These are phyloP conservation scores for Eudyptes chrysolophus DNA, from an alignment of 2,113 vertebrate genomes.

Conservation along the genomic window DNA sequence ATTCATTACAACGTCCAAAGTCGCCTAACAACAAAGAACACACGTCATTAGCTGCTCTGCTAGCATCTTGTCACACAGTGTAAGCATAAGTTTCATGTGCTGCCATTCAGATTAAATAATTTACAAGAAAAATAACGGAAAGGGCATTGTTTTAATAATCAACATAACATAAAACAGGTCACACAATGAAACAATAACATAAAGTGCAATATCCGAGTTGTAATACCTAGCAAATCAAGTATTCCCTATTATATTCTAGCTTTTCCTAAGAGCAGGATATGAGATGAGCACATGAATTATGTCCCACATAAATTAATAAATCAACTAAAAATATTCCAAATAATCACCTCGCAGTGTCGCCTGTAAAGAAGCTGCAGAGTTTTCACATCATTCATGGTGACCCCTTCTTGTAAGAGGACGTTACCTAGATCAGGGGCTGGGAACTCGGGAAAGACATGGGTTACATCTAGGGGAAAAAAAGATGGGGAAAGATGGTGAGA, in stretches of 20 bases:
- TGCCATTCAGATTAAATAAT: background rate
- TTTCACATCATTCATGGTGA: constrained; percentile 86
- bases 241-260: background rate
- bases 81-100: background rate
- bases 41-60: background rate
- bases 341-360: constrained; percentile 91
- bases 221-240: background rate
- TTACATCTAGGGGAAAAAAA: constrained; percentile 78
- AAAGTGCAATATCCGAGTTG: background rate
- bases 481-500: background rate
- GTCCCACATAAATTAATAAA: background rate
- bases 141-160: background rate
- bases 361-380: constrained; percentile 91
- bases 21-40: constrained; percentile 79
- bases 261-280: background rate
- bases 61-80: background rate
- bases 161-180: background rate
- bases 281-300: background rate
- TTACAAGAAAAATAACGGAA: background rate
- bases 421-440: constrained; percentile 83
- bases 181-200: background rate
- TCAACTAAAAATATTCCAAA: background rate
- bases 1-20: constrained; percentile 94
- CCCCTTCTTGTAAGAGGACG: constrained; percentile 81
- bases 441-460: constrained; percentile 90